phyloP scores from a whole-genome alignment of 2,797 vertebrate species.

The Percopsis omiscomaycus region DNA sequence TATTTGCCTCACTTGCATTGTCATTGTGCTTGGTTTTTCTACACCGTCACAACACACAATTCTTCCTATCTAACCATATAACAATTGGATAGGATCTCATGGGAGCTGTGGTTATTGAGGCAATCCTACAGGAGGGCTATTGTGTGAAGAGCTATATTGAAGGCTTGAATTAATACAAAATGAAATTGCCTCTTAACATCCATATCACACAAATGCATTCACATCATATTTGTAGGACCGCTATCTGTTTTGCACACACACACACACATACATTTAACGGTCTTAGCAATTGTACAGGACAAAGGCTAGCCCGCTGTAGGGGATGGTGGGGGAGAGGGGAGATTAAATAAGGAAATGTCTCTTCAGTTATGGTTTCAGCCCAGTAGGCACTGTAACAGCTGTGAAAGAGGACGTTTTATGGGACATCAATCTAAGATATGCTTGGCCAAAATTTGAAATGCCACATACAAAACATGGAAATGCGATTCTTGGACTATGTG shows the following conservation, averaged over 20 bases:
- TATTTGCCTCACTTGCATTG: neutral
- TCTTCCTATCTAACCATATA: conserved; percentile 12
- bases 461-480: conserved; percentile 49
- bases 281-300: conserved; percentile 66
- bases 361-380: conserved; percentile 46
- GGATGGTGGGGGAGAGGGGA: conserved; percentile 6
- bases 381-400: conserved; percentile 55
- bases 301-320: conserved; percentile 46
- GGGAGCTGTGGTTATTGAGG: conserved; percentile 30
- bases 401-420: conserved; percentile 24
- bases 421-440: conserved; percentile 41
- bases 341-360: conserved; percentile 51
- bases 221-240: conserved; percentile 57
- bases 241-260: conserved; percentile 56
- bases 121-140: conserved; percentile 1
- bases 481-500: conserved; percentile 33
- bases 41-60: neutral
- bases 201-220: conserved; percentile 56
- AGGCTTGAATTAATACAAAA: conserved; percentile 47
- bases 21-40: conserved; percentile 2
- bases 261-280: conserved; percentile 47
- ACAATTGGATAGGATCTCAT: conserved; percentile 24
- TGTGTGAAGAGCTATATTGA: conserved; percentile 37
- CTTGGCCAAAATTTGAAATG: conserved; percentile 44
- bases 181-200: conserved; percentile 51